phyloP scores from a whole-genome alignment of 2,113 vertebrate genomes.

The Phyllostomus hastatus region DNA sequence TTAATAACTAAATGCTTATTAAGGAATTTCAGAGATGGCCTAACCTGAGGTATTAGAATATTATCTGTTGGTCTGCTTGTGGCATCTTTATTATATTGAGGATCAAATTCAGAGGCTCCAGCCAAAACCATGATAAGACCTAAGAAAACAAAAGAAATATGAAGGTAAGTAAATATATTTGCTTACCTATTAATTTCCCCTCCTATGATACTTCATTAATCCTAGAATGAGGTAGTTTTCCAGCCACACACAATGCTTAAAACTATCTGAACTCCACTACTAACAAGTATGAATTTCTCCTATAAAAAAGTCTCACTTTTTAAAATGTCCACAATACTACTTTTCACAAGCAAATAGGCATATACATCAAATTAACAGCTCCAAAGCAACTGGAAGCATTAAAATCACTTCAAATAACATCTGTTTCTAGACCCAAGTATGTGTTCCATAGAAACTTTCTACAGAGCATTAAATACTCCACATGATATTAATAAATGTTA shows the following conservation, averaged over 20 bases:
- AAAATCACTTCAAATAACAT: constrained; percentile 18
- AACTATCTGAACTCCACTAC: background rate
- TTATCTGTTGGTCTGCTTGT: constrained; percentile 97
- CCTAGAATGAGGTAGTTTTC: background rate
- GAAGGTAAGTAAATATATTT: constrained; percentile 16
- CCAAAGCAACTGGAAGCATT: background rate
- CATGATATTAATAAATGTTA: background rate
- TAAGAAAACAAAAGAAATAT: constrained; percentile 75
- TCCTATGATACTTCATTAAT: background rate
- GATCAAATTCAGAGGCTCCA: constrained; percentile 97
- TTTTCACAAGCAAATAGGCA: background rate
- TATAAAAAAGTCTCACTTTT: constrained; percentile 9
- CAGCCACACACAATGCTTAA: background rate
- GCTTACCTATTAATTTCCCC: background rate
- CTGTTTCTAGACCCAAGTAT: background rate
- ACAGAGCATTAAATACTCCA: background rate
- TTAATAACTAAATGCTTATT: constrained; percentile 11
- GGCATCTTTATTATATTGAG: constrained; percentile 98
- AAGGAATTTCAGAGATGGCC: background rate
- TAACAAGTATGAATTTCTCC: constrained; percentile 6
- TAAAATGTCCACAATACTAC: background rate
- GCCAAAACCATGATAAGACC: constrained; percentile 96
- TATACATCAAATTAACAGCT: background rate
- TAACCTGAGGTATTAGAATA: constrained; percentile 96
- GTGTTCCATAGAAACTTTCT: background rate